A percentile compares a stretch with the other conserved stretches of the same genome.
phyloP scores from a whole-genome alignment of 2,797 vertebrate genomes.

The Sebastes taczanowskii region DNA sequence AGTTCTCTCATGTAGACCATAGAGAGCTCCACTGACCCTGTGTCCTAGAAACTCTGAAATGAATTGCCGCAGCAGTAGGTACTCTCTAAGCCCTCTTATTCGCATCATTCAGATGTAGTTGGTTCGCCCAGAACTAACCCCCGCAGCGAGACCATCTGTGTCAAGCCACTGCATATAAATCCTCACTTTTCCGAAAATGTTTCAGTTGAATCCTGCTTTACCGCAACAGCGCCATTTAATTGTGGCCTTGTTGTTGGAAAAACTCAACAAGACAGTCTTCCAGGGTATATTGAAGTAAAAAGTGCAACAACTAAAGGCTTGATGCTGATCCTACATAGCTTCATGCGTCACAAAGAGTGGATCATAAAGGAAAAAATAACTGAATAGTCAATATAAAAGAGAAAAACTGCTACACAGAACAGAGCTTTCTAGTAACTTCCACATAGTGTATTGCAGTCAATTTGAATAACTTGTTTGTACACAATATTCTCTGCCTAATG shows the following conservation, averaged over 20 bases:
- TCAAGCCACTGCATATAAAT: background rate
- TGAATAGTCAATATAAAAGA: background rate
- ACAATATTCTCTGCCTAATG: background rate
- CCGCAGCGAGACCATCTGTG: background rate
- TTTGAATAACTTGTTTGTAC: background rate
- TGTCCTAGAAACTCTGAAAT: slow-evolving; percentile 69
- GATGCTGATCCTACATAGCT: background rate
- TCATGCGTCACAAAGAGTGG: background rate
- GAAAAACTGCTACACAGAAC: background rate
- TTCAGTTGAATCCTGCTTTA: background rate
- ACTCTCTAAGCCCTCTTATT: background rate
- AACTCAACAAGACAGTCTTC: background rate
- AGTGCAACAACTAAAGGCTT: background rate
- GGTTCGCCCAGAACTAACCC: background rate
- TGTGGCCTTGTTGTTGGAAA: background rate
- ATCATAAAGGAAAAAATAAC: background rate
- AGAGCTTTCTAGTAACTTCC: background rate
- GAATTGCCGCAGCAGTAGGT: slow-evolving; percentile 64
- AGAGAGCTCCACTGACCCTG: slow-evolving; percentile 36
- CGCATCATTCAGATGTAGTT: background rate
- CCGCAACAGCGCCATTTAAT: accelerated
- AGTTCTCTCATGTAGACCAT: slow-evolving; percentile 43
- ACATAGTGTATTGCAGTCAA: background rate
- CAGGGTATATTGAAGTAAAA: background rate
- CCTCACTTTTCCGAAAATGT: background rate